These are phyloP conservation scores for Microctonus brassicae DNA, from an alignment of 2,888 invertebrate species.

Conservation along the genomic window DNA sequence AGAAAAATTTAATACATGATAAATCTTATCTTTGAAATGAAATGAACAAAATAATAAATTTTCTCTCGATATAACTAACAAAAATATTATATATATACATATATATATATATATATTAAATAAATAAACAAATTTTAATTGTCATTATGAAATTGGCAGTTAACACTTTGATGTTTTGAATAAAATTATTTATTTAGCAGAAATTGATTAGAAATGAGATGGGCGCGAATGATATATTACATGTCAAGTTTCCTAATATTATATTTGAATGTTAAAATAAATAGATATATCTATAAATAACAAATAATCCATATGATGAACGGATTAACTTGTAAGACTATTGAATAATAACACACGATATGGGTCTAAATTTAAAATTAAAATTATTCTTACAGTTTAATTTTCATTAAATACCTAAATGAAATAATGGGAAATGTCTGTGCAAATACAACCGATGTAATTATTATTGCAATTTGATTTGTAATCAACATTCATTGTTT, in stretches of 20 bases:
- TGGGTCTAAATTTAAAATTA: neutral
- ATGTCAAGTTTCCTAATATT: conserved; percentile 62
- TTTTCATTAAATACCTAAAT: neutral
- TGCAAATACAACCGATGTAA: neutral
- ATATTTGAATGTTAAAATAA: conserved; percentile 61
- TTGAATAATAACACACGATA: neutral
- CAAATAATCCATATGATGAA: conserved; percentile 51
- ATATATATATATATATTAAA: neutral
- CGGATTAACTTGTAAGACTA: conserved; percentile 48
- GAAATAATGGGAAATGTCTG: neutral
- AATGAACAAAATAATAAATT: neutral
- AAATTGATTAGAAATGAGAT: conserved; percentile 34
- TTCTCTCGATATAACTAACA: neutral
- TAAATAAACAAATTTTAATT: neutral
- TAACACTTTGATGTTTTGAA: conserved; percentile 11
- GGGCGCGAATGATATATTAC: conserved; percentile 64
- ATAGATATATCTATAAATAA: conserved; percentile 56
- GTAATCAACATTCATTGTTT: neutral
- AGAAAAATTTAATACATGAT: conserved; percentile 15
- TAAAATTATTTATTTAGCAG: conserved; percentile 27
- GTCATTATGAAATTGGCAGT: neutral
- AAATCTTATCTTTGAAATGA: neutral
- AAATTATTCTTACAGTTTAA: neutral
- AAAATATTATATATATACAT: neutral
- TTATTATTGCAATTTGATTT: neutral